Percentiles rank a stretch among this genome's conserved stretches.
Conservation (phyloP, 37 sponge, comb jelly and placozoan species). For the Aphrocallistes beatrix region DNA sequence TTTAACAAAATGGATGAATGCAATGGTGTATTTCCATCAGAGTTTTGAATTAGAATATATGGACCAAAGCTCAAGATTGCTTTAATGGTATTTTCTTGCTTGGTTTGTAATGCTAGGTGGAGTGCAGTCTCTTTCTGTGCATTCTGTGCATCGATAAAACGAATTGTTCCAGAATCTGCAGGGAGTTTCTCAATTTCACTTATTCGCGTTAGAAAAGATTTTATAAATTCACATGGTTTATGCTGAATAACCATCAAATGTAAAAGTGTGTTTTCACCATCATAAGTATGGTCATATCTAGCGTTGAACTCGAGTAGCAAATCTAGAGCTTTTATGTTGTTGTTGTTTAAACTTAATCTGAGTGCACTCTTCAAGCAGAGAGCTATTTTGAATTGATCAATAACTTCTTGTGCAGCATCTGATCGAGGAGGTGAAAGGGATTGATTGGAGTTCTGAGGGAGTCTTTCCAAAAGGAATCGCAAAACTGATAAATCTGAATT, state of each 20-base stretch:
- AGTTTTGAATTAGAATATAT: background rate
- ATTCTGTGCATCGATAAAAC: constrained; percentile 4
- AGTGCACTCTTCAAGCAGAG: background rate
- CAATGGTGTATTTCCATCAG: background rate
- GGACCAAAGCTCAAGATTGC: background rate
- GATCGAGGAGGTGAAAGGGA: background rate
- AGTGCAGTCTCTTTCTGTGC: background rate
- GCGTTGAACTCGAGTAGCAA: background rate
- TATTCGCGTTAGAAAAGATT: background rate
- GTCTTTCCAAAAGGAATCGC: background rate
- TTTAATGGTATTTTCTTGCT: background rate
- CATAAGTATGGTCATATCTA: background rate
- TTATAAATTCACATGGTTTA: background rate
- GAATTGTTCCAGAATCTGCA: background rate
- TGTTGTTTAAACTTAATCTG: background rate
- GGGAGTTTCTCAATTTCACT: background rate
- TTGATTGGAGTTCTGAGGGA: background rate
- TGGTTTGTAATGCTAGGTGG: background rate
- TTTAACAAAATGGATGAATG: background rate
- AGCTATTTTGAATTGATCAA: background rate
- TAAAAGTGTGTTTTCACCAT: background rate
- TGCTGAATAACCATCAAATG: background rate
- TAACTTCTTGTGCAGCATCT: background rate
- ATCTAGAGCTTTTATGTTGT: background rate
- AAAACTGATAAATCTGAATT: background rate